These are phyloP conservation scores for Sminthurides bifidus DNA, from an alignment of 1,140 invertebrate species.

Conservation along the genomic window DNA sequence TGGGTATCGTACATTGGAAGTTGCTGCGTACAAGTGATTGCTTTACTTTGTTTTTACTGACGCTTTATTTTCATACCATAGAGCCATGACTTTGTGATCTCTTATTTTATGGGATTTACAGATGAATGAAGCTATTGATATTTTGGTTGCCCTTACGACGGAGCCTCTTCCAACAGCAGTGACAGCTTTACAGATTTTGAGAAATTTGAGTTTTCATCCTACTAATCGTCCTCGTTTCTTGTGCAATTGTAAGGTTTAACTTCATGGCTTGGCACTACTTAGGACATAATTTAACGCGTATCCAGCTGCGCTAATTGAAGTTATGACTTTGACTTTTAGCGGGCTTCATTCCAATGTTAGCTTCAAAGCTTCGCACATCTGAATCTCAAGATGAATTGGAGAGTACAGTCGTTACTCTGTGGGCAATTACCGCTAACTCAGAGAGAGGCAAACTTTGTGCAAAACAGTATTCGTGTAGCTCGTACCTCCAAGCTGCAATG, in stretches of 20 bases:
- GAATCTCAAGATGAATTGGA: slow-evolving; percentile 19
- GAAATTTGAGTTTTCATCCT: slow-evolving; percentile 25
- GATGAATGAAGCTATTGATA: slow-evolving; percentile 23
- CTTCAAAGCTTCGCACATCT: slow-evolving; percentile 7
- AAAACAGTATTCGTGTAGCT: slow-evolving; percentile 14
- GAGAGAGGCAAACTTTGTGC: slow-evolving; percentile 25
- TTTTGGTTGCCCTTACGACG: slow-evolving; percentile 10
- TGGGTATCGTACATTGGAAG: no score
- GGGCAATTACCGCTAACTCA: slow-evolving; percentile 25
- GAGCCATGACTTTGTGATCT: no score
- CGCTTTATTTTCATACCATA: no score
- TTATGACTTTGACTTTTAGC: slow-evolving; percentile 8
- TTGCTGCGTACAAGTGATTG: no score
- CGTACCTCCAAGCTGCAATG: slow-evolving; percentile 7
- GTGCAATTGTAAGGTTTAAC: slow-evolving; percentile 19
- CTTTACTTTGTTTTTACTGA: no score
- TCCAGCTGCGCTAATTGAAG: not conserved
- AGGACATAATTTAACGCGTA: not conserved
- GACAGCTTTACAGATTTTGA: slow-evolving; percentile 16
- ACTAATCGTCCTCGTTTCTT: slow-evolving; percentile 19
- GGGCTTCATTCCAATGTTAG: slow-evolving; percentile 12
- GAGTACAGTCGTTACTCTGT: slow-evolving; percentile 17
- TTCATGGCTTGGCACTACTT: not conserved
- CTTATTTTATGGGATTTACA: slow-evolving; percentile 4
- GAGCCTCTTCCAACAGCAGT: slow-evolving; percentile 6